Base-by-base conservation (phyloP, 2,113 vertebrate genomes). In the Ammodytes marinus region DNA sequence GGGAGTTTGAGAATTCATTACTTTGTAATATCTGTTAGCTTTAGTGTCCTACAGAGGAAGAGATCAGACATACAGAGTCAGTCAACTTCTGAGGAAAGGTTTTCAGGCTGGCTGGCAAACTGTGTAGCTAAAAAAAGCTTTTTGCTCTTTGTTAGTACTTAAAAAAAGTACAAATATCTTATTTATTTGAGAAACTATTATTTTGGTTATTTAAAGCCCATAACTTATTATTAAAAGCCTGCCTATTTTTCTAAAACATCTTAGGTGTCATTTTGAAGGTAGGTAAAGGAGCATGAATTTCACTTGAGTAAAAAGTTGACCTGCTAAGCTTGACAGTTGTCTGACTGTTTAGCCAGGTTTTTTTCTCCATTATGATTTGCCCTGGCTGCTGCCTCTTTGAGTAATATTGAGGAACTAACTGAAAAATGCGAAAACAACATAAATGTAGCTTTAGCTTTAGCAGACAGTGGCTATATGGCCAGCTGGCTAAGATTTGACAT, bases 1-100 rank as follows among this genome's bases (percentile, higher is more conserved):
- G 12, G 40, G 57, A 17, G 46, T 46, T 59, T 64, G 53, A 42
- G 53, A 59, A 53, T 65, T 71, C 61, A 80, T 59, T 43, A 71
- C 40, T 54, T 55, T 49, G 42, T 68, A 10, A 66, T 50, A 61
- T 74, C 9, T 57, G 8, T 60, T 37, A 64, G 40, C 8, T 45
- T 5, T 35, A 8, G n/a, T 52, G 17, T 17, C 63, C 74, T 17
- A 17, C 6, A 69, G 8, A 69, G 15, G 19, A n/a, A 47, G 17
- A 63, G 49, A 46, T 59, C 11, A 35, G 37, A 50, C 35, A 37
- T 37, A 14, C 11, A 43, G 45, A 69, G 13, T 37, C 5, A 42
- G 45, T 5, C 9, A 47, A 14, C 42, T 8, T 19, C 46, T 35
- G 50, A 19, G 52, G 40, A 5, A 53, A 53, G n/a, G 55, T 8